These are phyloP conservation scores for Andinoacara biseriatus DNA, from an alignment of 2,113 vertebrate species.

Conservation along the genomic window DNA sequence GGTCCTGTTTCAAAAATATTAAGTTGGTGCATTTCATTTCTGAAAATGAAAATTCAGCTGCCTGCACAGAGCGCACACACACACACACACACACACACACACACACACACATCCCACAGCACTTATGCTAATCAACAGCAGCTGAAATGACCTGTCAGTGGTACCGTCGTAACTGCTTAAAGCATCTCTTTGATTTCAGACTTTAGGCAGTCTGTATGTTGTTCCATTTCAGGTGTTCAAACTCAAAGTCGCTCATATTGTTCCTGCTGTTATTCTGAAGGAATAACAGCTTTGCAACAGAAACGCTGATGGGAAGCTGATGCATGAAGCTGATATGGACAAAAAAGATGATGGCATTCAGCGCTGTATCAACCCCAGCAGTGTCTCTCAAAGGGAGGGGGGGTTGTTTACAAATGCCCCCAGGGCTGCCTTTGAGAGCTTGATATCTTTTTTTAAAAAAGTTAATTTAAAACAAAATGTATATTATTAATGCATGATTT, in stretches of 20 bases:
- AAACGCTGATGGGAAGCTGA: background rate
- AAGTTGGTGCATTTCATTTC: background rate
- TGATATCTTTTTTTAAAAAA: too few relatives aligned
- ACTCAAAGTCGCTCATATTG: background rate
- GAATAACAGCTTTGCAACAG: background rate
- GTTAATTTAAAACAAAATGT: too few relatives aligned
- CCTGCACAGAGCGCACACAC: background rate
- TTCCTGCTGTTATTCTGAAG: background rate
- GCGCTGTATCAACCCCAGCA: background rate
- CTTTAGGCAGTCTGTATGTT: background rate
- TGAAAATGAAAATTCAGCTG: background rate
- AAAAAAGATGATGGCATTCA: background rate
- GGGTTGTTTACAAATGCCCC: background rate
- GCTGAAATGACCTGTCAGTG: background rate
- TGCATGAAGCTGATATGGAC: background rate
- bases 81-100: too few relatives aligned
- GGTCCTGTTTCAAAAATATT: background rate
- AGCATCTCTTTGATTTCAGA: background rate
- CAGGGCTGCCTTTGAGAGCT: too few relatives aligned
- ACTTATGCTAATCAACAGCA: background rate
- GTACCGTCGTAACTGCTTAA: background rate
- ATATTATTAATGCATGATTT: too few relatives aligned
- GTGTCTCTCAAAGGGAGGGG: background rate
- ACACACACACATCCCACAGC: constrained; percentile 1
- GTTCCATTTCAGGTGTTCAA: background rate